Evolutionary conservation across 2,113 vertebrate genomes (phyloP).

Genomic region (Sardina pilchardus): DNA sequence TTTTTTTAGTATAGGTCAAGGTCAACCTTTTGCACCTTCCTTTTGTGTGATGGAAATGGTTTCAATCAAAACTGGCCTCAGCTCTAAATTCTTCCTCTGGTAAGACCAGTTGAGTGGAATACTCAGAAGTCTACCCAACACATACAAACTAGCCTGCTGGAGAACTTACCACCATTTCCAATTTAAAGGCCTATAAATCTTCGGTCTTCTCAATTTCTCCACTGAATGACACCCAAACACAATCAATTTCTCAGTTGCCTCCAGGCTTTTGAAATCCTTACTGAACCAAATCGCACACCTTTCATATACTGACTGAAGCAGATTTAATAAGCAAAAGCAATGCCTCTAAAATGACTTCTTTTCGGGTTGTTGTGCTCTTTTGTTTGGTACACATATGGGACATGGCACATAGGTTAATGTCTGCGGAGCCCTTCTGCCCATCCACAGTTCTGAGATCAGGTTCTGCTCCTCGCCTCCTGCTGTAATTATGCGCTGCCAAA

Average conservation of each 20-base stretch:
- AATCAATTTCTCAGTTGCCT: neutral
- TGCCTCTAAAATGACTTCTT: neutral
- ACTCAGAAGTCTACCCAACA: neutral
- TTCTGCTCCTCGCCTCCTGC: neutral
- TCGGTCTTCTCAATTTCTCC: neutral
- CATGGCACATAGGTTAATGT: neutral
- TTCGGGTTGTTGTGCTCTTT: neutral
- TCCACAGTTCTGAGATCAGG: neutral
- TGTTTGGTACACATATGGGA: neutral
- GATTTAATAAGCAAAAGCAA: neutral
- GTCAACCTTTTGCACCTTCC: neutral
- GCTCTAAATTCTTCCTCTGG: neutral
- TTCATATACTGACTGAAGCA: neutral
- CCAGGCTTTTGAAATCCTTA: neutral
- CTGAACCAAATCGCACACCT: neutral
- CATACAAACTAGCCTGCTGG: neutral
- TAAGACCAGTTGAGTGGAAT: neutral
- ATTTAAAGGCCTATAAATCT: neutral
- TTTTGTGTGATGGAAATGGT: neutral
- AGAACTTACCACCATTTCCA: neutral
- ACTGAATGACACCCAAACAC: neutral
- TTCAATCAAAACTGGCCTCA: neutral
- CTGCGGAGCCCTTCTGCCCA: neutral
- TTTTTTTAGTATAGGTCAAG: neutral
- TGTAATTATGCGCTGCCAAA: slow-evolving; percentile 4